These are phyloP conservation scores for Olivierus martensii DNA, from an alignment of 1,140 invertebrate species.

Conservation along the genomic window DNA sequence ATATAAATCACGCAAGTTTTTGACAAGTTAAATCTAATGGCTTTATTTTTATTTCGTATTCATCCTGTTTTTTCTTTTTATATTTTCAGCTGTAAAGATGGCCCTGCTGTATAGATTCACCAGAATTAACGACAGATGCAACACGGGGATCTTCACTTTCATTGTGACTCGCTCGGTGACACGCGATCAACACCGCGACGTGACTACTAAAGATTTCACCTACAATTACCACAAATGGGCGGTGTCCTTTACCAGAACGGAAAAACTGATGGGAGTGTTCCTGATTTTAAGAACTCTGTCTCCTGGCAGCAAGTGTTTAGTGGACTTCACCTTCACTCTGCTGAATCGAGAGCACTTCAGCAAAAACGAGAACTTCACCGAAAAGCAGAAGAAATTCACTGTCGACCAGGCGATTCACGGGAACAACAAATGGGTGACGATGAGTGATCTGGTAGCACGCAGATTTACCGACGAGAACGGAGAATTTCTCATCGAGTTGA, in stretches of 20 bases:
- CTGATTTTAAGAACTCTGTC: conserved; percentile 49
- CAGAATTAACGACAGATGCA: conserved; percentile 62
- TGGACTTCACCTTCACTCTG: conserved; percentile 71
- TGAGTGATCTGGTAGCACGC: conserved; percentile 55
- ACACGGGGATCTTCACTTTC: conserved; percentile 58
- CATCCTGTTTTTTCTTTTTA: too few species aligned
- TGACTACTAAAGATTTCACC: conserved; percentile 67
- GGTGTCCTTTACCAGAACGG: conserved; percentile 60
- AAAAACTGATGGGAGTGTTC: conserved; percentile 62
- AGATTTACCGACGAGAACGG: conserved; percentile 67
- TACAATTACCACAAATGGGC: conserved; percentile 77
- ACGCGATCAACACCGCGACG: conserved; percentile 59
- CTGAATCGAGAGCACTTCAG: conserved; percentile 75
- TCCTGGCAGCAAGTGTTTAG: conserved; percentile 42
- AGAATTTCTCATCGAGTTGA: conserved; percentile 67
- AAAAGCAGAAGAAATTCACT: conserved; percentile 43
- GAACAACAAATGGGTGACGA: conserved; percentile 54
- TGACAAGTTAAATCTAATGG: too few species aligned
- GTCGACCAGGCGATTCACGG: conserved; percentile 47
- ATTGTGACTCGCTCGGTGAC: conserved; percentile 65
- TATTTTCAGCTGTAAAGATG: conserved; percentile 35
- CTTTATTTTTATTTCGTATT: too few species aligned
- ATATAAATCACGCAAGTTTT: too few species aligned
- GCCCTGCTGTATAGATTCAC: conserved; percentile 71
- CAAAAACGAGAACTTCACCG: conserved; percentile 64